phyloP scores from a whole-genome alignment of 1,140 invertebrate species.

The Lepidurus apus region DNA sequence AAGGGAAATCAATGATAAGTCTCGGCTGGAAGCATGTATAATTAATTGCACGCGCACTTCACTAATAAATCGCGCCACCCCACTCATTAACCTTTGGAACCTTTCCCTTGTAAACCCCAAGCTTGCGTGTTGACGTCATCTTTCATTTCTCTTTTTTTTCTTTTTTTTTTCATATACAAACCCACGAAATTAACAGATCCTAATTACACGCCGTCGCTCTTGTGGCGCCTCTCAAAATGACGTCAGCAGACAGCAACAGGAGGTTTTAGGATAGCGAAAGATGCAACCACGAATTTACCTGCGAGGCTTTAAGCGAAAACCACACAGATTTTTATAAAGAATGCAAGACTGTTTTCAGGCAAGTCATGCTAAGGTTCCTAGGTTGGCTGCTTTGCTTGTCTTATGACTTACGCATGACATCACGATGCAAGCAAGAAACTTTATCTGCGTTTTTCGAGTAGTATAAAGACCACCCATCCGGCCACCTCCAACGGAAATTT shows the following conservation, averaged over 20 bases:
- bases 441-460: neutral
- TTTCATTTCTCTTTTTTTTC: neutral
- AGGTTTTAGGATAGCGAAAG: neutral
- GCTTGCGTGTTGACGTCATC: too few relatives aligned
- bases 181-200: neutral
- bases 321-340: neutral
- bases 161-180: neutral
- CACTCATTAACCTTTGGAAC: conserved; percentile 19
- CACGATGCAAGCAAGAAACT: neutral
- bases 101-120: neutral
- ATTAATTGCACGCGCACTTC: neutral
- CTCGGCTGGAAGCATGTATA: neutral
- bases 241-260: neutral
- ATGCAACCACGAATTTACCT: neutral
- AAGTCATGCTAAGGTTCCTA: neutral
- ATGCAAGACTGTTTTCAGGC: neutral
- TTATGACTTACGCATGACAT: neutral
- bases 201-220: too few relatives aligned
- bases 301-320: neutral
- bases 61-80: neutral
- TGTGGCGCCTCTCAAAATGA: neutral
- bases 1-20: conserved; percentile 33
- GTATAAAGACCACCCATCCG: conserved; percentile 13
- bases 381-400: neutral
- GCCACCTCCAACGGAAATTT: neutral